These are phyloP conservation scores for Triplophysa dalaica DNA, from an alignment of 2,113 vertebrate genomes.

Conservation along the genomic window DNA sequence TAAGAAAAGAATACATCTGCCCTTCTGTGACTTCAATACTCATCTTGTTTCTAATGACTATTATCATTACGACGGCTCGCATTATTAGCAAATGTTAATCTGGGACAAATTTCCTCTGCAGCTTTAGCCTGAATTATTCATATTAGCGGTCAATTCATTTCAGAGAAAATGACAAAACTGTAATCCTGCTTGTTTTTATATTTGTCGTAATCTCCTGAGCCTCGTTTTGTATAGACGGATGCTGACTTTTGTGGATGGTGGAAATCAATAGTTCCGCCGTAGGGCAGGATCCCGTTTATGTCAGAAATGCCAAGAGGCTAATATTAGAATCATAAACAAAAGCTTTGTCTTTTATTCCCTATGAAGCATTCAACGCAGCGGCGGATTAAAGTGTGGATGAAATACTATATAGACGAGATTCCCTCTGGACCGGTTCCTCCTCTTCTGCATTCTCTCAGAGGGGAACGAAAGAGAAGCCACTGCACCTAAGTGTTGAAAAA, in stretches of 20 bases:
- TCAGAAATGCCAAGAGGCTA: constrained; percentile 73
- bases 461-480: constrained; percentile 61
- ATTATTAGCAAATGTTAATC: not conserved
- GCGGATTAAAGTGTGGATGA: constrained; percentile 81
- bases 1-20: not conserved
- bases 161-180: constrained; percentile 15
- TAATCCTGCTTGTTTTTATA: not conserved
- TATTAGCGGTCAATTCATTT: constrained; percentile 27
- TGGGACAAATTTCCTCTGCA: not conserved
- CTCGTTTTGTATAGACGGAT: constrained; percentile 18
- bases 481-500: constrained; percentile 74
- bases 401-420: constrained; percentile 79
- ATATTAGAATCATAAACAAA: constrained; percentile 80
- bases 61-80: not conserved
- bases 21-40: not conserved
- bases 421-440: constrained; percentile 77
- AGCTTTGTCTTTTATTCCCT: constrained; percentile 77
- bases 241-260: constrained; percentile 59
- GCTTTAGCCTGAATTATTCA: constrained; percentile 3
- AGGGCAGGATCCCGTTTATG: constrained; percentile 57
- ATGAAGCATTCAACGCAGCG: constrained; percentile 76
- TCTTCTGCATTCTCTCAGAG: constrained; percentile 71
- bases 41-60: not conserved
- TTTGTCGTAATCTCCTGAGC: constrained; percentile 14
- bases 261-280: constrained; percentile 61